Base-by-base conservation (phyloP, 2,797 vertebrate species). In the Amblyopsis hoosieri region DNA sequence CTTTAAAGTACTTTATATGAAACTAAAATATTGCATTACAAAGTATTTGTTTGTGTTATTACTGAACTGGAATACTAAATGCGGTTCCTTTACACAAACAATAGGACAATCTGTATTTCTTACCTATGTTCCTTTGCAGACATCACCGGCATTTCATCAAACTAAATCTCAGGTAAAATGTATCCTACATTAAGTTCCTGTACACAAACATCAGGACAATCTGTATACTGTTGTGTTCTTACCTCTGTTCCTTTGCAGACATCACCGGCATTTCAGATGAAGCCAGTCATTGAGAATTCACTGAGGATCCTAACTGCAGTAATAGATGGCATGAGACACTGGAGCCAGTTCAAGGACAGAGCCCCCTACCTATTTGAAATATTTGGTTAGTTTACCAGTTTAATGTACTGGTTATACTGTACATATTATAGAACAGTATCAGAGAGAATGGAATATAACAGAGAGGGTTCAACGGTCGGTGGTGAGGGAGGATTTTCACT, bases 271-370 rank as follows among this genome's bases (percentile, higher is more conserved):
- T 60, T 60, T 78, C 79, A 86, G 52, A 63, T 83, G 23, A 94
- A 93, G 83, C 66, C 87, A 49, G 87, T 83, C 33, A 67, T 73
- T 56, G 94, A 94, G 56, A 93, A 86, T 86, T 94, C 95, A 51
- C 84, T 99, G 77, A 90, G 96, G 79, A 93, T 99, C 78, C 64
- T 98, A 81, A 95, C 95, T 64, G 89, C 93, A 66, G 93, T 95
- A 70, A 95, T 98, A 72, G 92, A 92, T 70, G 95, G 96, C 61
- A 91, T 98, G 95, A 97, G 87, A 85, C 93, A 96, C 85, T 99
- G 98, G 97, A 92, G 90, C 82, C 93, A 95, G 76, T 95, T 93
- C 57, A 75, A 91, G 70, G 89, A 93, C 72, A 94, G 88, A 91
- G 82, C 89, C 48, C 63, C 91, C 0, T 87, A 93, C 61, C 76